Base-by-base conservation (phyloP, 2,113 vertebrate genomes). In the Trematomus loennbergii region DNA sequence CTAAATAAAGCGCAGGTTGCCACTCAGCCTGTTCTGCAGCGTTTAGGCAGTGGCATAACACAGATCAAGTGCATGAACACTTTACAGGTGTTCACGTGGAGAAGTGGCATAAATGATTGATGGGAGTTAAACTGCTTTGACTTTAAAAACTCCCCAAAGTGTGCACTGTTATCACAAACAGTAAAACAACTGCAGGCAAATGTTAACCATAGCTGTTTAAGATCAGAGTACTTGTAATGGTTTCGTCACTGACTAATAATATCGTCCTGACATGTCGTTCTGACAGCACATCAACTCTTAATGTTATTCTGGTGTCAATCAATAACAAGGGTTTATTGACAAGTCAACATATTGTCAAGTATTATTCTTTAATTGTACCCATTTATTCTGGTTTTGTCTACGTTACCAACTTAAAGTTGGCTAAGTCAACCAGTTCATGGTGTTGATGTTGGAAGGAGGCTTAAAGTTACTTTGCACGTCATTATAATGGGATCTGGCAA, bases 1-100 rank as follows among this genome's bases (percentile, higher is more conserved):
- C 90, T 91, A 93, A 93, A 93, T 91, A 91, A 91, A 93, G 87
- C 87, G 85, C 68, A 45, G 66, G 58, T 87, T 84, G 64, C 69
- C 58, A 48, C 72, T 65, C 74, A 84, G 57, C 40, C 75, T 25
- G 54, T 84, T 74, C 58, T 10, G 9, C 36, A 65, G 69, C 45
- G 8, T 76, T 81, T 81, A 67, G 68, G 75, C 64, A 25, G 58
- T 45, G 67, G 69, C 66, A 53, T 52, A 62, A 59, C 45, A n/a
- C 33, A 12, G 87, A 86, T 76, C 67, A 52, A 80, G 71, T 36
- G 46, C 54, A 57, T n/a, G 25, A 65, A 62, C 74, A 22, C 52
- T 59, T 75, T 75, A 77, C 83, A 74, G 76, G 79, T 79, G 75
- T 75, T 86, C 67, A 48, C 9, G 53, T 72, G 74, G 64, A 72